These are phyloP conservation scores for Halcyon chelicuti DNA, from an alignment of 2,797 vertebrate genomes.

Conservation along the genomic window DNA sequence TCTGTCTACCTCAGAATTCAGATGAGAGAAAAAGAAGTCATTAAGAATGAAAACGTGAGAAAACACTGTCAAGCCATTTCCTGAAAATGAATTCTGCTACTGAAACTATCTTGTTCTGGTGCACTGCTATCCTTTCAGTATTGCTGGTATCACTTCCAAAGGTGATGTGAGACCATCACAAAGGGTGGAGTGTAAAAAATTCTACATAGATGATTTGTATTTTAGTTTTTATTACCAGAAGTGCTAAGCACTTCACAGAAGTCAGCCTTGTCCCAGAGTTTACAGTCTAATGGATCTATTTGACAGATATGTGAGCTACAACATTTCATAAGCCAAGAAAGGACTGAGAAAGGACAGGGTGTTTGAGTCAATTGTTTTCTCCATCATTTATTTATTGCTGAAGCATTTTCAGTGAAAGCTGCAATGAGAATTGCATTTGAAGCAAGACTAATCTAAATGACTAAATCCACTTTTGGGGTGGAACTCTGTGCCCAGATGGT, in stretches of 20 bases:
- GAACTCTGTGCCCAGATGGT: background rate
- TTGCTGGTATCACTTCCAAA: background rate
- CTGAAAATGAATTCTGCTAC: background rate
- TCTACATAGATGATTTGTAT: background rate
- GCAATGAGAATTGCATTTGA: background rate
- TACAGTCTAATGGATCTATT: background rate
- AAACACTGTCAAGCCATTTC: background rate
- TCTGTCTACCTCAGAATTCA: background rate
- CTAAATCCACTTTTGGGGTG: background rate
- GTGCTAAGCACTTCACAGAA: background rate
- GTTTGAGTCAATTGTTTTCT: background rate
- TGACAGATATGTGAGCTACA: slow-evolving; percentile 31
- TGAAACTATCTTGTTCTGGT: background rate
- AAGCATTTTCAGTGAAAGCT: background rate
- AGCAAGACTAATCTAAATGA: background rate
- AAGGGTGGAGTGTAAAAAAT: background rate
- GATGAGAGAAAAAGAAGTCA: background rate
- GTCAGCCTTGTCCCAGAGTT: background rate
- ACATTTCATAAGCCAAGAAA: slow-evolving; percentile 27
- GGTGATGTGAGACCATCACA: background rate
- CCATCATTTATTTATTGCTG: background rate
- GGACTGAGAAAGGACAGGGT: background rate
- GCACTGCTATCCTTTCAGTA: background rate
- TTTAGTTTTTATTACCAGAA: slow-evolving; percentile 13
- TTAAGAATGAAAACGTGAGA: background rate